Evolutionary conservation across 2,797 vertebrate genomes (phyloP).

Genomic region (Lithobates sylvaticus): DNA sequence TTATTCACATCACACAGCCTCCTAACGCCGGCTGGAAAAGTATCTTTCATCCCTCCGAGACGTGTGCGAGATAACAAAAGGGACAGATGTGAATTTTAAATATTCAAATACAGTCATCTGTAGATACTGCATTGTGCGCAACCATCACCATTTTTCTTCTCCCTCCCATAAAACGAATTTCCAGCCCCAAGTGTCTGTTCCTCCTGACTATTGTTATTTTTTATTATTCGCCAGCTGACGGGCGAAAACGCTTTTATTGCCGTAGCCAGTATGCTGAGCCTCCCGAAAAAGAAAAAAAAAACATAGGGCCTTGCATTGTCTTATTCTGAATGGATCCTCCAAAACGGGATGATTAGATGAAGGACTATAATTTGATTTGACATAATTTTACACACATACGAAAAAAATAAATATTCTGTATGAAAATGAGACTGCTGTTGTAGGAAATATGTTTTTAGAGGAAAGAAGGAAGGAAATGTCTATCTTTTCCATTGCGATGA

Average conservation of each 20-base stretch:
- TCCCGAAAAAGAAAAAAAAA: not conserved
- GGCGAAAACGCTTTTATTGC: slow-evolving; percentile 16
- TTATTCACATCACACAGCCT: slow-evolving; percentile 31
- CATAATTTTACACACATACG: not conserved
- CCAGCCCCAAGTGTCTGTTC: slow-evolving; percentile 49
- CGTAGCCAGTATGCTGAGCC: not conserved
- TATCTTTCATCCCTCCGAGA: slow-evolving; percentile 46
- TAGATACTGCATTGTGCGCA: slow-evolving; percentile 47
- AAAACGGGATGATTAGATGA: slow-evolving; percentile 34
- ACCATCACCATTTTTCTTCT: slow-evolving; percentile 30
- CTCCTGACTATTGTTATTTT: slow-evolving; percentile 54
- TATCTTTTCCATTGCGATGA: too few relatives aligned
- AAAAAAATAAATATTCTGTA: not conserved
- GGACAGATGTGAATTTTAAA: slow-evolving; percentile 62
- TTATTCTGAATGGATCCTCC: slow-evolving; percentile 44
- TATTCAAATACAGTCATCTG: slow-evolving; percentile 58
- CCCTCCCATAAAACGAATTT: slow-evolving; percentile 23
- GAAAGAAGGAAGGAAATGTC: too few relatives aligned
- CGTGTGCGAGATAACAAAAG: slow-evolving; percentile 58
- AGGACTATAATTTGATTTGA: slow-evolving; percentile 46
- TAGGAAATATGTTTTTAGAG: not conserved
- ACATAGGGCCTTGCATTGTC: slow-evolving; percentile 36
- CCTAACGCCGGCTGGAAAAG: slow-evolving; percentile 33
- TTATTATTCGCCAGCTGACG: slow-evolving; percentile 56
- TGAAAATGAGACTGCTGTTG: slow-evolving; percentile 2